Conservation (phyloP, 2,113 vertebrate species). For the Epinephelus cyanopodus region DNA sequence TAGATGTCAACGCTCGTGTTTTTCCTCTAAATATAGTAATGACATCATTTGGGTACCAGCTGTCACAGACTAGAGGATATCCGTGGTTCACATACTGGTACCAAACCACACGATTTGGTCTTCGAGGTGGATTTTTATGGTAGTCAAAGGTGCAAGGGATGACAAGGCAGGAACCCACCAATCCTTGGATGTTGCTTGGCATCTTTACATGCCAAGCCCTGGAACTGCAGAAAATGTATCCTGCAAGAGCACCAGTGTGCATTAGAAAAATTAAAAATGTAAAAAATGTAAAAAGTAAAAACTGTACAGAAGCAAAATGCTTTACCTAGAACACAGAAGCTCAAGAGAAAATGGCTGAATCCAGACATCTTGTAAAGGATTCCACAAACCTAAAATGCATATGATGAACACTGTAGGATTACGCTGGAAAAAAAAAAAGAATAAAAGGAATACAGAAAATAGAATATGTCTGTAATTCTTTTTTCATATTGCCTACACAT, state of each 20-base stretch:
- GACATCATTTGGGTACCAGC: rapidly evolving
- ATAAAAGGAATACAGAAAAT: background rate
- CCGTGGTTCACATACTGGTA: constrained; percentile 47
- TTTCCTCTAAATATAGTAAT: constrained; percentile 31
- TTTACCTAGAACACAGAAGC: constrained; percentile 56
- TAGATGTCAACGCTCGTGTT: background rate
- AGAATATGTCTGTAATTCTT: background rate
- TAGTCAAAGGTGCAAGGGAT: constrained; percentile 77
- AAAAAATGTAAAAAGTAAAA: background rate
- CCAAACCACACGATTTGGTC: constrained; percentile 70
- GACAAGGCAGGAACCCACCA: constrained; percentile 69
- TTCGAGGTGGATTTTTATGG: background rate
- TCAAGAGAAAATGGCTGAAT: constrained; percentile 15
- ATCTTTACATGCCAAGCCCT: constrained; percentile 57
- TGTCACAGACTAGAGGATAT: constrained; percentile 73
- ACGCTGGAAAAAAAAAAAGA: background rate
- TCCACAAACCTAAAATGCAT: constrained; percentile 19
- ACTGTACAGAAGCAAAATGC: background rate
- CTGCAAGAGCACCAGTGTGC: constrained; percentile 7
- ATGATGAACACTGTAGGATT: background rate
- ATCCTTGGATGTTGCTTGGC: constrained; percentile 54
- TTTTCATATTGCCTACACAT: background rate
- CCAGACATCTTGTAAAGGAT: constrained; percentile 40
- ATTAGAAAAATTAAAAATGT: background rate
- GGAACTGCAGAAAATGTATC: constrained; percentile 27